Evolutionary conservation across 37 sponge, comb jelly and placozoan species (phyloP), one percentile per base, ranked within the genome.

Genomic region (Crambe crambe): DNA sequence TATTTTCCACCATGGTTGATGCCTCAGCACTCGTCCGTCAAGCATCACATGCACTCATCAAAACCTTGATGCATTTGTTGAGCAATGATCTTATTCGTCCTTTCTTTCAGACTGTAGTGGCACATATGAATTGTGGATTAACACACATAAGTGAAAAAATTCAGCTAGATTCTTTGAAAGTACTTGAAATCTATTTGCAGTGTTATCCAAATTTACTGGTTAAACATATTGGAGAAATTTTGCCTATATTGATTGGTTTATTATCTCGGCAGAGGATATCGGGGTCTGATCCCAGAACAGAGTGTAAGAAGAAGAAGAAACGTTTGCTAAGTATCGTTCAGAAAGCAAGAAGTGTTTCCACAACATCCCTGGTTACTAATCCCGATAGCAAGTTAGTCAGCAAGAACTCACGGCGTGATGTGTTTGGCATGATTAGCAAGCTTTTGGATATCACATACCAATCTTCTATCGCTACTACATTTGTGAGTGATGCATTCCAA

Each of bases 141-240:
- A 90, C 90, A 3, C 85, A 84, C 75, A 90, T 90, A 35, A 44
- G 41, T 37, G 70, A 79, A 20, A 56, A 36, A n/a, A 68, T 90
- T 21, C 90, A 81, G 38, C 31, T 80, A 0, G 86, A 84, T 43
- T 34, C 86, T 18, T 38, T 90, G 57, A 80, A 79, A 61, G 27
- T 85, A 29, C 56, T 80, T 4, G 72, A 84, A 21, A 65, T 76
- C 23, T 35, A 85, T 56, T 37, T 90, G 51, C 23, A 58, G 23
- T 36, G 75, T 42, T 79, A 42, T 30, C 77, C 86, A 26, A 15
- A 37, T 12, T 59, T 90, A 3, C 64, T 90, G 22, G 41, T 57
- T 8, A 32, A 26, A 4, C 72, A 84, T 72, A 68, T 73, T 23
- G 47, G 39, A 1, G 23, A 70, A 8, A 29, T 89, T 32, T 41